Evolutionary conservation across 2,888 invertebrate genomes (phyloP).

Genomic region (Harpagoxenus sublaevis): DNA sequence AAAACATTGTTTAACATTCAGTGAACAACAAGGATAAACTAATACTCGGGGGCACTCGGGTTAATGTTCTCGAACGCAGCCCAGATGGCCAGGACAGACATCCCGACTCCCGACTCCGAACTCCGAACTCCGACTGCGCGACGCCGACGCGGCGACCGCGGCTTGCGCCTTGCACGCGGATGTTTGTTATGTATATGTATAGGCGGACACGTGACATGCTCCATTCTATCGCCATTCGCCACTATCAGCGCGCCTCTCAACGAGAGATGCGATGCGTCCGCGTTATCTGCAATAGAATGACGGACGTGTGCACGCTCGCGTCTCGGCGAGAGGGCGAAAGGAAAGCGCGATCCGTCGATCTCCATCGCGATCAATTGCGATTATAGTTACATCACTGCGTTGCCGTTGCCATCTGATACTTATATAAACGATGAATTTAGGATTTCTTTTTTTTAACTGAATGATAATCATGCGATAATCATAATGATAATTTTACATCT

Average conservation of each 20-base stretch:
- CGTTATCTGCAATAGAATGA: slow-evolving; percentile 1
- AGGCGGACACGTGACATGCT: slow-evolving; percentile 11
- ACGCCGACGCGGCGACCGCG: too few species aligned
- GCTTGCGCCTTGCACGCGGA: slow-evolving; percentile 9
- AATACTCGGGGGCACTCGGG: too few species aligned
- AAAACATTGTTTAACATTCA: too few species aligned
- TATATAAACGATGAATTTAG: background rate
- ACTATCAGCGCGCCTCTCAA: background rate
- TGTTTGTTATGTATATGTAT: slow-evolving; percentile 36
- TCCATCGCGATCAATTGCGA: background rate
- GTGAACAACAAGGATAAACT: too few species aligned
- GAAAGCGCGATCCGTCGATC: background rate
- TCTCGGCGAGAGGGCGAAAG: background rate
- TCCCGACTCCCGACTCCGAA: too few species aligned
- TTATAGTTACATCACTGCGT: background rate
- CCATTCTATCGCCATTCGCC: background rate
- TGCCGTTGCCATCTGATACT: background rate
- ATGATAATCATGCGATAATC: background rate
- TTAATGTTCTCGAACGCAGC: too few species aligned
- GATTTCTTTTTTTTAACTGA: background rate
- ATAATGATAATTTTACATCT: background rate
- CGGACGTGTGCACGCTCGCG: background rate
- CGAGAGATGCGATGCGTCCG: background rate
- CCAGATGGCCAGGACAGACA: background rate
- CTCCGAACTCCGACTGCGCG: slow-evolving; percentile 27